Conservation (phyloP, 2,888 invertebrate species). For the Coenonympha glycerion region DNA sequence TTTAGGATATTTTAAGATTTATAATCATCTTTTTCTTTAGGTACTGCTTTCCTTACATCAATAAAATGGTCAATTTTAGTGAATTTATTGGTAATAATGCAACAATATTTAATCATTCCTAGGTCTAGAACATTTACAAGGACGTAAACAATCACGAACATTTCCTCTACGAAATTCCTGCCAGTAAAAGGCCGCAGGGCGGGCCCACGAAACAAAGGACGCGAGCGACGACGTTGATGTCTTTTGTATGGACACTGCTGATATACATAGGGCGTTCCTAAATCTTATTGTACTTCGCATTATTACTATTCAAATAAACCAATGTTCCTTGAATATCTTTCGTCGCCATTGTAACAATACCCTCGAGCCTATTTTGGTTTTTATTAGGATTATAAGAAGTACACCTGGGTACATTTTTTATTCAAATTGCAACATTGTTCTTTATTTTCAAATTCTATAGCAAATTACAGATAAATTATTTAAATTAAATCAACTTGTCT, state of each 20-base stretch:
- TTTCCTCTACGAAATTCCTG: conserved; percentile 16
- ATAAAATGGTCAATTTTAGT: neutral
- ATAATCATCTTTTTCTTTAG: too few species aligned
- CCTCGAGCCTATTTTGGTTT: neutral
- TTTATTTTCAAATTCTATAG: too few species aligned
- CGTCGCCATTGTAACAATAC: neutral
- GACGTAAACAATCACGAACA: conserved; percentile 2
- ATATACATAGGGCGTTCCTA: conserved; percentile 3
- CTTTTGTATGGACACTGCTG: conserved; percentile 33
- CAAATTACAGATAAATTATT: too few species aligned
- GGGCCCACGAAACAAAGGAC: conserved; percentile 16
- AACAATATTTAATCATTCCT: neutral
- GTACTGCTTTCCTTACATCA: too few species aligned
- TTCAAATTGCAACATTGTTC: neutral
- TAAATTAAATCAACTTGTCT: too few species aligned
- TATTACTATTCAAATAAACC: neutral
- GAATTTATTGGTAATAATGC: neutral
- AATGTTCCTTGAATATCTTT: conserved; percentile 1
- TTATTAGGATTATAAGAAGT: neutral
- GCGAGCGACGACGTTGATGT: conserved; percentile 34
- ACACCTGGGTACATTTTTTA: neutral
- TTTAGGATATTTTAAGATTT: too few species aligned
- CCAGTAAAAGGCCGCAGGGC: conserved; percentile 16
- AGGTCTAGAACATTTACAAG: conserved; percentile 2
- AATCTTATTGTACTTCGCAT: neutral